These are phyloP conservation scores for Tympanoctomys barrerae DNA, from an alignment of 2,797 vertebrate species.

Conservation along the genomic window DNA sequence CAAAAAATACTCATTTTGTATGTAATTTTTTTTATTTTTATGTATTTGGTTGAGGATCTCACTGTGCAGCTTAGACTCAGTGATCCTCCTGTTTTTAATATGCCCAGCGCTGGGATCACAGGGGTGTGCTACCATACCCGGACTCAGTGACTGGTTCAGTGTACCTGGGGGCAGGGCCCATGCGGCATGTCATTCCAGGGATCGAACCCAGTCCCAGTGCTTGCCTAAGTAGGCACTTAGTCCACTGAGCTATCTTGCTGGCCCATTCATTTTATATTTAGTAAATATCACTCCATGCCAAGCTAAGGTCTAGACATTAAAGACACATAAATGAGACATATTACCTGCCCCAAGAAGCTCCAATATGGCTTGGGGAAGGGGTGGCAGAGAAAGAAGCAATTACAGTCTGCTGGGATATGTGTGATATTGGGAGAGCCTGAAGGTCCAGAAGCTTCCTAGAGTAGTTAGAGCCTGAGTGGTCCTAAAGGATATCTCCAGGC, in stretches of 20 bases:
- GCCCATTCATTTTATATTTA: slow-evolving; percentile 7
- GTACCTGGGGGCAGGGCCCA: no score
- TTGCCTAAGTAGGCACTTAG: no score
- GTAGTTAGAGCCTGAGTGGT: not conserved
- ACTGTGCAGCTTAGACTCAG: no score
- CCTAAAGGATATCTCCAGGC: not conserved
- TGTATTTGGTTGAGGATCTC: no score
- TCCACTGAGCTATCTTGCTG: no score
- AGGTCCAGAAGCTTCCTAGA: not conserved
- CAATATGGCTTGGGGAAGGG: not conserved
- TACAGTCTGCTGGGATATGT: not conserved
- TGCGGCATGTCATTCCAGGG: no score
- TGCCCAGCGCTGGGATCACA: no score
- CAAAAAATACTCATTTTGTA: not conserved
- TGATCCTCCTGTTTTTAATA: no score
- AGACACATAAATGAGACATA: not conserved
- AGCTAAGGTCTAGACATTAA: not conserved
- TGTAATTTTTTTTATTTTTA: no score
- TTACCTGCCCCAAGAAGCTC: not conserved
- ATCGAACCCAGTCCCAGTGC: no score
- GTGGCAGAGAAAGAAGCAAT: not conserved
- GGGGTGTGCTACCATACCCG: no score
- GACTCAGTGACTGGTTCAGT: no score
- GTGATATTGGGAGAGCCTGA: not conserved
- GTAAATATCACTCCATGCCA: not conserved